These are phyloP conservation scores for Oasisia sp. DNA, from an alignment of 2,888 invertebrate genomes.

Conservation along the genomic window DNA sequence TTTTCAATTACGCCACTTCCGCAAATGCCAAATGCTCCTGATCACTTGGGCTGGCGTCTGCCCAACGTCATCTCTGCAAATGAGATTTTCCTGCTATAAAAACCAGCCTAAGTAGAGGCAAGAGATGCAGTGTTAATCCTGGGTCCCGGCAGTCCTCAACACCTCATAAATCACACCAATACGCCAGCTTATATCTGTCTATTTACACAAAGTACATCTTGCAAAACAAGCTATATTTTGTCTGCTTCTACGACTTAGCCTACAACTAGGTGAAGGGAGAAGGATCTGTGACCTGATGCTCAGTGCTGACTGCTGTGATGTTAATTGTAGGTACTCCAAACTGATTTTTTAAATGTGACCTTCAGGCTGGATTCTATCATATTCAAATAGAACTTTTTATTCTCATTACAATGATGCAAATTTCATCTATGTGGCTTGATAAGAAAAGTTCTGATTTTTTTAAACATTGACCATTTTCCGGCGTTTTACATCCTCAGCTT, in stretches of 20 bases:
- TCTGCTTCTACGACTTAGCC: background rate
- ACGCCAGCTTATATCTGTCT: background rate
- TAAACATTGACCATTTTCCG: too few species aligned
- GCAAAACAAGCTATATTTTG: background rate
- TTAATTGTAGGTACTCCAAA: too few species aligned
- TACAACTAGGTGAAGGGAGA: background rate
- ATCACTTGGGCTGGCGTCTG: background rate
- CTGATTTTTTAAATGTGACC: too few species aligned
- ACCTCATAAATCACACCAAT: background rate
- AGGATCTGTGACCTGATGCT: too few species aligned
- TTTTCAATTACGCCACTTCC: background rate
- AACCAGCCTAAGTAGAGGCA: background rate
- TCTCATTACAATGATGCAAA: too few species aligned
- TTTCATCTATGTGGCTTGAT: too few species aligned
- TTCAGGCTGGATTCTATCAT: too few species aligned
- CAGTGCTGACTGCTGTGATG: too few species aligned
- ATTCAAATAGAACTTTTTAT: too few species aligned
- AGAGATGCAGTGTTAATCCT: background rate
- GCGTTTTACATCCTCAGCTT: too few species aligned
- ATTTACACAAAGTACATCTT: background rate
- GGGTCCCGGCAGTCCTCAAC: background rate
- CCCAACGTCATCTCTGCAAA: background rate
- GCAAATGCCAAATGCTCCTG: background rate
- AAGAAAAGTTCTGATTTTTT: too few species aligned
- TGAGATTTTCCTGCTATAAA: background rate